phyloP scores from a whole-genome alignment of 1,140 invertebrate species.

The Antheraea pernyi region DNA sequence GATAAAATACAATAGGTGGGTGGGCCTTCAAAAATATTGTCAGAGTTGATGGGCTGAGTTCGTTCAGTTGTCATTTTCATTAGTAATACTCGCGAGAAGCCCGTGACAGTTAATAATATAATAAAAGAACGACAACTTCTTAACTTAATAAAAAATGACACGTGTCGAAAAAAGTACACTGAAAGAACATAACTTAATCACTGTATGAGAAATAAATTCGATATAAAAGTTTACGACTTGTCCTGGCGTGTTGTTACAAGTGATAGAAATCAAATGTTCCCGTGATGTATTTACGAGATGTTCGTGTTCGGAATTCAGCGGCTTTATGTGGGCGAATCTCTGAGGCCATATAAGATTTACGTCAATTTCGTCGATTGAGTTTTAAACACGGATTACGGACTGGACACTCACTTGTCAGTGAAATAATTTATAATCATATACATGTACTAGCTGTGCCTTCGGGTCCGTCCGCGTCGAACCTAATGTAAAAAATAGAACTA shows the following conservation, averaged over 20 bases:
- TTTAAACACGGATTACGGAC: background rate
- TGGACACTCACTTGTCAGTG: background rate
- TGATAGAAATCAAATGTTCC: background rate
- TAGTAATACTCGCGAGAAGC: no score
- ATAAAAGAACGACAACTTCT: background rate
- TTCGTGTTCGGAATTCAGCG: background rate
- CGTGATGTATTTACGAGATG: background rate
- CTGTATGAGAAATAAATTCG: background rate
- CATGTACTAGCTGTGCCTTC: no score
- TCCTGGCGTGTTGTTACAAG: background rate
- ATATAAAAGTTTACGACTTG: background rate
- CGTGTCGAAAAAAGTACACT: background rate
- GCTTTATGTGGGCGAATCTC: background rate
- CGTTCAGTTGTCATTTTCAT: no score
- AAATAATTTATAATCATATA: no score
- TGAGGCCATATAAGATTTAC: background rate
- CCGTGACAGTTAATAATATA: background rate
- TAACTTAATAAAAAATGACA: background rate
- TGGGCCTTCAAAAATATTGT: background rate
- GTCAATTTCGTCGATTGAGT: background rate
- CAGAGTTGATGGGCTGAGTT: background rate
- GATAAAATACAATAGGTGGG: no score
- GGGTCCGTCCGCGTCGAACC: no score
- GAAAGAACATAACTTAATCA: slow-evolving; percentile 2
- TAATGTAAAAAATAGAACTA: no score